Percentiles rank a stretch among this genome's conserved stretches.
Conservation (phyloP, 2,797 vertebrate genomes). For the Anisognathus igniventris region DNA sequence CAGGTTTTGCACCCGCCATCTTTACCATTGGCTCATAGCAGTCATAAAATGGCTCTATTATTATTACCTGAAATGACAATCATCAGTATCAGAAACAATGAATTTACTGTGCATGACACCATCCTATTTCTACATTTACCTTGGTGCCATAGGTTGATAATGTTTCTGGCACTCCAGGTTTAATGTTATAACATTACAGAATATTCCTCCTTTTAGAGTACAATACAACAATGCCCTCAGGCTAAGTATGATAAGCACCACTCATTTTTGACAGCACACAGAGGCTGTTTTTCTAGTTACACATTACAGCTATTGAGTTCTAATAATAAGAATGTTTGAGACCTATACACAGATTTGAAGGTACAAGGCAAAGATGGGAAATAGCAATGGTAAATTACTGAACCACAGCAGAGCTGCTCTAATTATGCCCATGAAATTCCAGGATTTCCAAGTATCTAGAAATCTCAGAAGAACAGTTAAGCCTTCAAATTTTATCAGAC, state of each 20-base stretch:
- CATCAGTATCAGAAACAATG: background rate
- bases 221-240: background rate
- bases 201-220: background rate
- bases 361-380: background rate
- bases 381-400: background rate
- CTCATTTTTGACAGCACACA: background rate
- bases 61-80: slow-evolving; percentile 84
- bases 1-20: slow-evolving; percentile 90
- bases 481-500: background rate
- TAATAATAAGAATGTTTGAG: background rate
- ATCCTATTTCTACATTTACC: background rate
- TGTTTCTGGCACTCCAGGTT: background rate
- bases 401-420: background rate
- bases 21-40: slow-evolving; percentile 93
- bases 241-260: background rate
- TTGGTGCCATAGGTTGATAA: background rate
- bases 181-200: background rate
- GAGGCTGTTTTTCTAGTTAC: background rate
- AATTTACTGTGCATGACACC: background rate
- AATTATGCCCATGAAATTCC: background rate
- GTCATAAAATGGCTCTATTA: slow-evolving; percentile 94
- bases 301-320: background rate
- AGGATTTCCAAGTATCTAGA: background rate
- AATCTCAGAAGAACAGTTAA: background rate
- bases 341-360: background rate